Base-by-base conservation (phyloP, 2,888 invertebrate species). In the Acleris sparsana region DNA sequence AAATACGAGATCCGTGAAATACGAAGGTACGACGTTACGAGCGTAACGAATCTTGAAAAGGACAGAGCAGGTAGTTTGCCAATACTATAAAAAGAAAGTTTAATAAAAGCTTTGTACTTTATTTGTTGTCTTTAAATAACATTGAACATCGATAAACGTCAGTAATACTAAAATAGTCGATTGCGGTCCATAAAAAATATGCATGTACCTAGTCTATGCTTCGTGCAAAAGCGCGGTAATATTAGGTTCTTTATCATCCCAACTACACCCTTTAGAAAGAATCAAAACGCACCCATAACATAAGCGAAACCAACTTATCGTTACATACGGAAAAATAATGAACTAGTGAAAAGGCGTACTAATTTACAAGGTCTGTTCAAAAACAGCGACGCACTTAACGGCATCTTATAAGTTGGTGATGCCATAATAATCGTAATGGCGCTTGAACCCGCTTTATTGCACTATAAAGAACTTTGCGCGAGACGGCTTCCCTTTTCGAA, bases 381-480 rank as follows among this genome's bases (percentile, higher is more conserved):
- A 25, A 33, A 44, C 55, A 51, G 60, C 65, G 65, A 53, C 60
- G 29, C 33, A 16, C 5, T 20, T 13, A 17, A 13, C 44, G 5
- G 65, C 51, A 65, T 22, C 13, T 46, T 1, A 20, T 61, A 65
- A 22, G 13, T 49, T 61, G 29, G 60, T 51, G n/a, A 61, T 49
- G 29, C 60, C 44, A 65, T 65, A 65, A 65, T 65, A 65, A 61
- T 65, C 65, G 65, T 65, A 65, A 65, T 61, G 60, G 60, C 55
- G 60, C 51, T 60, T 60, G 55, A 61, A 56, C 65, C 65, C 60
- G 60, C 66, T 66, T 66, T 66, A 66, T 62, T 62, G 66, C 66
- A 66, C 66, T 62, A 66, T 66, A 66, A 66, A 66, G 66, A 62
- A 53, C 60, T 65, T 63, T 60, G 65, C 65, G 60, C 53, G 62